Evolutionary conservation across 2,888 invertebrate species (phyloP).

Genomic region (Sinentomon sp.): DNA sequence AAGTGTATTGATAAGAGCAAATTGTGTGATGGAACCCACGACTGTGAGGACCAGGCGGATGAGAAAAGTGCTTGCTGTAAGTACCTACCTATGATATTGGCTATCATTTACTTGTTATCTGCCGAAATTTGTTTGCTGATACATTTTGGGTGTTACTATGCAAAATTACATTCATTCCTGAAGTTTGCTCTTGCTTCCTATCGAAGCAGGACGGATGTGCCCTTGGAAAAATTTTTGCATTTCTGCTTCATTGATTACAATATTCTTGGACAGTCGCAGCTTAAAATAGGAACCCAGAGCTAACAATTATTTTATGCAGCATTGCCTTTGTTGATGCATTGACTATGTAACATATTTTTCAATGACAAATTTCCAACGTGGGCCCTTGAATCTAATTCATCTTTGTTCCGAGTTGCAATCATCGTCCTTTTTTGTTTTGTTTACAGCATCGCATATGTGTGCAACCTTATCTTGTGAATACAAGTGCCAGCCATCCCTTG

Average conservation of each 20-base stretch:
- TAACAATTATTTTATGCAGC: too few relatives aligned
- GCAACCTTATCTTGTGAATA: conserved; percentile 61
- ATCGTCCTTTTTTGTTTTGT: conserved; percentile 5
- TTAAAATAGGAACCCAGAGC: too few relatives aligned
- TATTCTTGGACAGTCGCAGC: too few relatives aligned
- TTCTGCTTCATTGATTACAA: too few relatives aligned
- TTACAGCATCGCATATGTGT: conserved; percentile 43
- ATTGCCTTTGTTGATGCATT: too few relatives aligned
- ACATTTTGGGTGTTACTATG: too few relatives aligned
- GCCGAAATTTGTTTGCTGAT: conserved; percentile 1
- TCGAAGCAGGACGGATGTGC: too few relatives aligned
- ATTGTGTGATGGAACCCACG: conserved; percentile 66
- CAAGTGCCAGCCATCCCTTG: conserved; percentile 66
- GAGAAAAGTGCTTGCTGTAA: conserved; percentile 68
- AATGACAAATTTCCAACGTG: conserved; percentile 2
- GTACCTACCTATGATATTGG: conserved; percentile 23
- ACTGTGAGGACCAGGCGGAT: conserved; percentile 75
- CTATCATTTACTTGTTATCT: conserved; percentile 1
- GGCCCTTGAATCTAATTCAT: neutral
- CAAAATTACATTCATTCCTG: too few relatives aligned
- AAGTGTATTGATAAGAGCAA: conserved; percentile 67
- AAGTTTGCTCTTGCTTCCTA: too few relatives aligned
- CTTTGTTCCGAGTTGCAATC: neutral
- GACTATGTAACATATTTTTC: too few relatives aligned
- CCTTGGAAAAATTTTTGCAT: too few relatives aligned